Evolutionary conservation across 1,140 invertebrate species (phyloP), one percentile per base, ranked within the genome.

Genomic region (Paracyclopina nana): DNA sequence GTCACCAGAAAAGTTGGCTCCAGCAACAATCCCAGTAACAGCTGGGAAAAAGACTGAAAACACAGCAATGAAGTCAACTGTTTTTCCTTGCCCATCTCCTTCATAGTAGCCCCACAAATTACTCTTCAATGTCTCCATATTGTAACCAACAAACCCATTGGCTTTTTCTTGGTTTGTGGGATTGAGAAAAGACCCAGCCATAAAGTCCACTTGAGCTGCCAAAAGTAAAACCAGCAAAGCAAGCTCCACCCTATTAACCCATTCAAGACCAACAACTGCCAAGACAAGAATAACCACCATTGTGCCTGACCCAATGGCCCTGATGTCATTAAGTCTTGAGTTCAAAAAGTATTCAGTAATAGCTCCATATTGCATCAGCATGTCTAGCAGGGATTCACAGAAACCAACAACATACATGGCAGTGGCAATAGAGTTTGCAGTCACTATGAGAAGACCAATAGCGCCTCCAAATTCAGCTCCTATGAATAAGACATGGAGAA

Each of bases 321-420:
- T 70, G 2, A 79, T 75, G 58, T 88, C 83, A 57, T 82, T 80
- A 1, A 74, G 62, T 1, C 68, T 75, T 2, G 48, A 30, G 16
- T 22, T 26, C 2, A 50, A 8, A 11, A 50, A 43, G 3, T 31
- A 28, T 20, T 18, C 26, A 25, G 40, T 43, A 41, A 16, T 44
- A 40, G 45, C 12, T 2, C 14, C 12, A 24, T 41, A 50, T 29
- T 42, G 34, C 20, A 43, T 29, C 25, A 48, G 27, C 29, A 46
- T 30, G 52, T 65, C 72, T 53, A 63, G 48, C 1, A 97, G 63
- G 1, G 90, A 90, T 62, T 95, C 84, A 55, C 88, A 91, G 68
- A 97, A 97, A 12, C 94, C 94, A 16, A 98, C 92, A 0, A 91
- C 88, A 65, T 97, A 96, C 81, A 97, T 88, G 1, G 92, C 87